Evolutionary conservation across 2,113 vertebrate species (phyloP).

Genomic region (Gadus macrocephalus): DNA sequence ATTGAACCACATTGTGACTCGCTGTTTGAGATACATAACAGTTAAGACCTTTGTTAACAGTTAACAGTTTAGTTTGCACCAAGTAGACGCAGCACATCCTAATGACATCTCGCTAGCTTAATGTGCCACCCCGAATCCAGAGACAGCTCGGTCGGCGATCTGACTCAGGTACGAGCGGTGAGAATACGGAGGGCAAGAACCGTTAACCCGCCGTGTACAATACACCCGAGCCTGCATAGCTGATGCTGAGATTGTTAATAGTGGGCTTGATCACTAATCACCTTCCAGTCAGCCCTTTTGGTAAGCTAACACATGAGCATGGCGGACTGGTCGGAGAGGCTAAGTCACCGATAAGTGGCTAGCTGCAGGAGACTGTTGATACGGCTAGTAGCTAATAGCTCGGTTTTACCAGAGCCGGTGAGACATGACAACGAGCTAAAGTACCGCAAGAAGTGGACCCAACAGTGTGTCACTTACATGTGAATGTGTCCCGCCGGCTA

Average conservation of each 20-base stretch:
- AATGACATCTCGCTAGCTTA: not conserved
- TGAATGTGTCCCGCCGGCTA: slow-evolving; percentile 57
- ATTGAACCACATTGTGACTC: not conserved
- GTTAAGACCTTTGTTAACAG: not conserved
- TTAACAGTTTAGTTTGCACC: not conserved
- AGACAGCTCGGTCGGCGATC: not conserved
- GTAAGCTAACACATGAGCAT: not conserved
- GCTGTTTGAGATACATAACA: not conserved
- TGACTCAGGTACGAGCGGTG: too few species aligned
- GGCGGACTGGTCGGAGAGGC: not conserved
- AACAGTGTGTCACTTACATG: slow-evolving; percentile 58
- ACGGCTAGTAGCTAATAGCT: not conserved
- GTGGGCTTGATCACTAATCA: not conserved
- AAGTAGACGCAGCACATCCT: not conserved
- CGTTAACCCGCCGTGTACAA: too few species aligned
- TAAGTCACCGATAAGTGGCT: not conserved
- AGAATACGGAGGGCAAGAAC: too few species aligned
- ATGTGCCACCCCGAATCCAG: not conserved
- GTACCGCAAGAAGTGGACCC: not conserved
- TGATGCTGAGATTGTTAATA: not conserved
- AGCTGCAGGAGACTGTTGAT: not conserved
- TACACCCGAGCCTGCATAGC: too few species aligned
- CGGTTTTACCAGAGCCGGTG: slow-evolving; percentile 9
- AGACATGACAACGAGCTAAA: slow-evolving; percentile 13
- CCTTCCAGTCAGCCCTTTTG: not conserved